These are phyloP conservation scores for Canis aureus DNA, from an alignment of 2,113 vertebrate genomes.

Conservation along the genomic window DNA sequence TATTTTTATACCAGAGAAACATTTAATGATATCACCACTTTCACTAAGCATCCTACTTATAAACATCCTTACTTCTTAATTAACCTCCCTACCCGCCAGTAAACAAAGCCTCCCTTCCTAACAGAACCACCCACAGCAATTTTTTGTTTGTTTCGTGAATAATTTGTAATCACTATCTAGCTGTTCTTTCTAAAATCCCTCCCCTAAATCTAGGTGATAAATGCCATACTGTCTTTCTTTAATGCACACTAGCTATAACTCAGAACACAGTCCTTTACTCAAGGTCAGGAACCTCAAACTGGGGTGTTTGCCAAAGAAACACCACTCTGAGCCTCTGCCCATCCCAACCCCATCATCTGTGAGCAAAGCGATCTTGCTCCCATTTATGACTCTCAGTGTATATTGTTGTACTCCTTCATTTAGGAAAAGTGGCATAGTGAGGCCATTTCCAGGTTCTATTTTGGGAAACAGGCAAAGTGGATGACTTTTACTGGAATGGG, in stretches of 20 bases:
- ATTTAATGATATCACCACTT: slow-evolving; percentile 3
- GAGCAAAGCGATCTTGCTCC: not conserved
- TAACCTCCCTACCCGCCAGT: slow-evolving; percentile 25
- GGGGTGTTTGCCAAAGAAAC: not conserved
- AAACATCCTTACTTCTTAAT: slow-evolving; percentile 54
- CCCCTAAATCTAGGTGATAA: not conserved
- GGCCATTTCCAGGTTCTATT: not conserved
- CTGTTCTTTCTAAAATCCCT: not conserved
- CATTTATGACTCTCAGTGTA: not conserved
- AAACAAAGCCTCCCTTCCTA: slow-evolving; percentile 32
- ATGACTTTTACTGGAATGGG: not conserved
- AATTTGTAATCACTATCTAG: not conserved
- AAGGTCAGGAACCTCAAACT: not conserved
- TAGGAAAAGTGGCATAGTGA: not conserved
- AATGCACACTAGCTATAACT: not conserved
- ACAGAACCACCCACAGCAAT: not conserved
- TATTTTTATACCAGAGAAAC: slow-evolving; percentile 53
- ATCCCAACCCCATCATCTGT: not conserved
- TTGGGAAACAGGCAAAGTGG: not conserved
- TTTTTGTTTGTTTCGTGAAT: not conserved
- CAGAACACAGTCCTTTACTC: not conserved
- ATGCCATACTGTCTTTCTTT: not conserved
- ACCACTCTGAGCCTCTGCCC: not conserved
- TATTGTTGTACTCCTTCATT: not conserved
- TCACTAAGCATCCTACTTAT: not conserved